Conservation (phyloP, 2,888 invertebrate genomes). For the Macrosiphum euphorbiae region DNA sequence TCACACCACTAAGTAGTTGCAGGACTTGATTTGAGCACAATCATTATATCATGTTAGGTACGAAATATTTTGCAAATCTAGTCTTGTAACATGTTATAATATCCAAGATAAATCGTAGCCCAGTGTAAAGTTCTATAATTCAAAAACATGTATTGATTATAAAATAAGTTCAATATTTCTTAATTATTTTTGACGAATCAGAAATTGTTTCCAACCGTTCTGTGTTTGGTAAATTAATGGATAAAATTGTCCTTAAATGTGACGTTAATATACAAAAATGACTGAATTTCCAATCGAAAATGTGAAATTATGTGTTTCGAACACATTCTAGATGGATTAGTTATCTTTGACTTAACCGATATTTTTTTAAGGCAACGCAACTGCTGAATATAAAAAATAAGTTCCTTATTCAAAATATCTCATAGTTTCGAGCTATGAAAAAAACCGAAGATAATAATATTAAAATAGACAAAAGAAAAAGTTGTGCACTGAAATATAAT, state of each 20-base stretch:
- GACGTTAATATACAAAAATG: neutral
- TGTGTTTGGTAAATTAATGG: neutral
- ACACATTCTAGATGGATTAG: neutral
- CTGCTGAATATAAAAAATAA: neutral
- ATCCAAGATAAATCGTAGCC: neutral
- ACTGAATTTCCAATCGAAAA: neutral
- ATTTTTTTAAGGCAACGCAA: neutral
- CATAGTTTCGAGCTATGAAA: neutral
- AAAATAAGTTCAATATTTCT: neutral
- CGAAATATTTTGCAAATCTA: neutral
- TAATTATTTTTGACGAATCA: neutral
- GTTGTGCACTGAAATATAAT: neutral
- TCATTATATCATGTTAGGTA: neutral
- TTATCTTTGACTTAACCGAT: neutral
- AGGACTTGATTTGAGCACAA: neutral
- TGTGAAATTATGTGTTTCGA: neutral
- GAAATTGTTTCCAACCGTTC: neutral
- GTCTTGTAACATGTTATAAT: neutral
- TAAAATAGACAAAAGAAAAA: neutral
- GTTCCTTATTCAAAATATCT: neutral
- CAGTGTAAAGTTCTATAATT: neutral
- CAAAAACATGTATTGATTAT: neutral
- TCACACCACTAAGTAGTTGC: neutral
- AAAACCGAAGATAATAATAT: neutral
- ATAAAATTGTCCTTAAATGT: neutral